Conservation (phyloP, 1,140 invertebrate species). For the Papilio polyxenes region DNA sequence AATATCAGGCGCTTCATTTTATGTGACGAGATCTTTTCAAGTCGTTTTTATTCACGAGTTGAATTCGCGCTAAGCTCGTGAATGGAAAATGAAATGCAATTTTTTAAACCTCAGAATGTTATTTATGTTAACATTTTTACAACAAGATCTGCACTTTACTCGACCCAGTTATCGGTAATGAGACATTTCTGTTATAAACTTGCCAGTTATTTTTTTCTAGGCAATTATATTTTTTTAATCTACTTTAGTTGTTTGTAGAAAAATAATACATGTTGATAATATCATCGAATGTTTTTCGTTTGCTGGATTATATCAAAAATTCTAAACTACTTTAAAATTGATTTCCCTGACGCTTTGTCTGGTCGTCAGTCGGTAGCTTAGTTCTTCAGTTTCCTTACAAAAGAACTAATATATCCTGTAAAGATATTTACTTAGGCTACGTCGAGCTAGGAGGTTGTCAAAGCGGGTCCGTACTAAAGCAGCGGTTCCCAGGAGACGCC, state of each 20-base stretch:
- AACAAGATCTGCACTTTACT: not conserved
- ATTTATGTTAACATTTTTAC: constrained; percentile 29
- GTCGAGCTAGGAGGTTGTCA: not conserved
- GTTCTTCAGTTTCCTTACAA: not conserved
- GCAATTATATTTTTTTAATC: not conserved
- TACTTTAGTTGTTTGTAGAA: not conserved
- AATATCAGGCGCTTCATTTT: not conserved
- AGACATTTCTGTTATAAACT: not conserved
- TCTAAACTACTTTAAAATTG: too few relatives aligned
- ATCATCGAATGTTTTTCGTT: too few relatives aligned
- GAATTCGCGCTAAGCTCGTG: not conserved
- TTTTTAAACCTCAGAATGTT: constrained; percentile 21
- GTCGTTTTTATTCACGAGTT: constrained; percentile 6
- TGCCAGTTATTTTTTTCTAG: not conserved
- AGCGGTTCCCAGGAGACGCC: not conserved
- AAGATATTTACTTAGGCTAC: not conserved
- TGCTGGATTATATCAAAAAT: too few relatives aligned
- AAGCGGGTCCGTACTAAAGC: not conserved
- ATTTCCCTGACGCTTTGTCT: too few relatives aligned
- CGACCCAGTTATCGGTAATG: constrained; percentile 21
- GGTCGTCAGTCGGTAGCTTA: not conserved
- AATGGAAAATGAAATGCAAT: constrained; percentile 21
- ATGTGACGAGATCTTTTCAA: constrained; percentile 23
- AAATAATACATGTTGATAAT: not conserved
- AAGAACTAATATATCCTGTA: not conserved